Evolutionary conservation across 2,888 invertebrate genomes (phyloP).

Genomic region (Agrenia bidenticulata): DNA sequence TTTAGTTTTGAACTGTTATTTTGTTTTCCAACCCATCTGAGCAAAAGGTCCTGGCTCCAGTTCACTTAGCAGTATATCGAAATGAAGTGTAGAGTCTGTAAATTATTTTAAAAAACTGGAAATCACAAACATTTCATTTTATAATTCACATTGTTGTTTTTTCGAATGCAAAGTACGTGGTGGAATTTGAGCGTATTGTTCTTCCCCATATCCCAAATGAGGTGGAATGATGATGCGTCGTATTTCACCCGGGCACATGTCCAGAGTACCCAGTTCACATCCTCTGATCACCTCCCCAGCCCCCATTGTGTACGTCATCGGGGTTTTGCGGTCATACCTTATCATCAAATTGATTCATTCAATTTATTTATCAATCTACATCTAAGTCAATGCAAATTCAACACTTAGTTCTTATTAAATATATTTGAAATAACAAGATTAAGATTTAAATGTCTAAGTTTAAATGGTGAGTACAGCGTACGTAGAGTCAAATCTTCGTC

Average conservation of each 20-base stretch:
- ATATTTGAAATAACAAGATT: too few relatives aligned
- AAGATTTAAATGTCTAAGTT: too few relatives aligned
- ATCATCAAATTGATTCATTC: background rate
- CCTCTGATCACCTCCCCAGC: slow-evolving; percentile 11
- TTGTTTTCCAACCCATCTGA: too few relatives aligned
- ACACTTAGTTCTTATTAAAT: too few relatives aligned
- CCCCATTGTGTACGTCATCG: slow-evolving; percentile 19
- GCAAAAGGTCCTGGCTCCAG: slow-evolving; percentile 10
- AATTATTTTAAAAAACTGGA: too few relatives aligned
- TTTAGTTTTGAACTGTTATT: too few relatives aligned
- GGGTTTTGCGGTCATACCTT: slow-evolving; percentile 14
- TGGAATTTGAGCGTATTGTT: slow-evolving; percentile 12
- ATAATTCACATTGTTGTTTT: slow-evolving; percentile 1
- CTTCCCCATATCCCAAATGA: slow-evolving; percentile 7
- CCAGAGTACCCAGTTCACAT: slow-evolving; percentile 15
- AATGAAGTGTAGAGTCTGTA: slow-evolving; percentile 15
- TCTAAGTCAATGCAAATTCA: too few relatives aligned
- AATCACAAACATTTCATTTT: too few relatives aligned
- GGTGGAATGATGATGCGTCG: slow-evolving; percentile 4
- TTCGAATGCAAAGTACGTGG: slow-evolving; percentile 4
- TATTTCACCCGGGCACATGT: slow-evolving; percentile 14
- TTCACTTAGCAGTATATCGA: slow-evolving; percentile 11
- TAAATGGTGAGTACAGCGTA: too few relatives aligned
- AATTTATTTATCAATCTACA: background rate
- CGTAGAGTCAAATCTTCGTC: slow-evolving; percentile 18